Percentiles rank a stretch among this genome's conserved stretches.
Evolutionary conservation across 2,888 invertebrate species (phyloP).

Genomic region (Gnatocerus cornutus): DNA sequence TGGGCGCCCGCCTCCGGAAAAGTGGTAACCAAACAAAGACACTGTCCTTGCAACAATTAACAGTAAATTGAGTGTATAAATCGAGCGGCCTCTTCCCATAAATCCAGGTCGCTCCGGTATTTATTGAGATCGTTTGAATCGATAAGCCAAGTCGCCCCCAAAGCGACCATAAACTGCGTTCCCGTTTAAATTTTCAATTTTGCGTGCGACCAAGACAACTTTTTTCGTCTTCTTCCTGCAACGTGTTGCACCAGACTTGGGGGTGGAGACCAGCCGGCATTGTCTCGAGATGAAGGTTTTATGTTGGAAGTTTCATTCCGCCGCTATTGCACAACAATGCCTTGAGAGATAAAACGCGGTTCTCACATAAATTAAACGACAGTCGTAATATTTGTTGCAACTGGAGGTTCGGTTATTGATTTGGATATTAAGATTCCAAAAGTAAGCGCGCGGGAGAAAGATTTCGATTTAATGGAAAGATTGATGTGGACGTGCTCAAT

Average conservation of each 20-base stretch:
- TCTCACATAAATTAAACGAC: background rate
- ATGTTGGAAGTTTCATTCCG: conserved; percentile 5
- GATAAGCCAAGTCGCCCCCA: conserved; percentile 23
- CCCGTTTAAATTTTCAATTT: conserved; percentile 22
- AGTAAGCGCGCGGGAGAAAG: too few relatives aligned
- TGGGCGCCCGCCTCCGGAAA: too few relatives aligned
- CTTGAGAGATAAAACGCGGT: background rate
- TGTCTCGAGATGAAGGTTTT: conserved; percentile 15
- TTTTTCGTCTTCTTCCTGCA: background rate
- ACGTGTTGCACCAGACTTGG: conserved; percentile 2
- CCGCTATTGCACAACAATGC: background rate
- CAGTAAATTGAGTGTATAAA: conserved; percentile 25
- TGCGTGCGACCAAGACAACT: background rate
- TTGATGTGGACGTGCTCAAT: background rate
- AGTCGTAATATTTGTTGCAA: background rate
- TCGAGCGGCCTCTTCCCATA: conserved; percentile 21
- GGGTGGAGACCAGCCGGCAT: conserved; percentile 1
- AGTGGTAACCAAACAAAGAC: too few relatives aligned
- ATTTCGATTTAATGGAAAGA: too few relatives aligned
- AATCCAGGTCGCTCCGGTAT: conserved; percentile 29
- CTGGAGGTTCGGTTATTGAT: background rate
- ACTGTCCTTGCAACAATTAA: conserved; percentile 25
- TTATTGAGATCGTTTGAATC: conserved; percentile 35
- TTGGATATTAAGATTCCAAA: too few relatives aligned
- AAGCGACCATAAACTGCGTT: conserved; percentile 18